phyloP scores from a whole-genome alignment of 2,888 invertebrate species.

The Hypsopygia costalis region DNA sequence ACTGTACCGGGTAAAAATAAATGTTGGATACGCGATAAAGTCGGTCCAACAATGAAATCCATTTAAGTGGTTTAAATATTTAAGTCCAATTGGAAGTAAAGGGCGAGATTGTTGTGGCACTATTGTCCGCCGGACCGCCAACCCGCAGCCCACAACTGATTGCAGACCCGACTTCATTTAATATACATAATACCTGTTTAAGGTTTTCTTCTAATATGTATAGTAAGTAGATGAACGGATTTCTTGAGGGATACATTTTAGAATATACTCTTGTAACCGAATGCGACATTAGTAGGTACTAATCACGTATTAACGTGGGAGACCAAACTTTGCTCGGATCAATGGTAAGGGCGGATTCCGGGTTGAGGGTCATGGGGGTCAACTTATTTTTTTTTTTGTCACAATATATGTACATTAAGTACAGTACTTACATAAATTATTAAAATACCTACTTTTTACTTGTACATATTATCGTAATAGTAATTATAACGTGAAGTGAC shows the following conservation, averaged over 20 bases:
- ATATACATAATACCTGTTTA: conserved; percentile 52
- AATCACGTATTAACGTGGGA: too few species aligned
- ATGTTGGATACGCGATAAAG: conserved; percentile 42
- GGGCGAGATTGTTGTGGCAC: conserved; percentile 76
- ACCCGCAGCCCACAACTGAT: conserved; percentile 68
- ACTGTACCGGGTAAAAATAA: conserved; percentile 31
- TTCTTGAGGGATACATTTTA: neutral
- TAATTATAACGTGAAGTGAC: too few species aligned
- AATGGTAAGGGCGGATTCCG: too few species aligned
- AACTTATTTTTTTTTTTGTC: too few species aligned
- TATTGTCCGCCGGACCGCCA: conserved; percentile 66
- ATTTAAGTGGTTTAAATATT: conserved; percentile 78
- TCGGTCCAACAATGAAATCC: conserved; percentile 71
- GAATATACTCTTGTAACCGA: too few species aligned
- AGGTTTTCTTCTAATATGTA: conserved; percentile 36
- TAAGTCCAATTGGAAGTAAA: conserved; percentile 74
- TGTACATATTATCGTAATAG: too few species aligned
- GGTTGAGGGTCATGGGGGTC: too few species aligned
- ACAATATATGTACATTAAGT: too few species aligned
- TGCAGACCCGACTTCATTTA: conserved; percentile 70
- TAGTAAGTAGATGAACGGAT: conserved; percentile 3
- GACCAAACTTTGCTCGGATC: too few species aligned
- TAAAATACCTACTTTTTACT: too few species aligned
- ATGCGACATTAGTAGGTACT: too few species aligned
- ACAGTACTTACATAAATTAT: too few species aligned